Evolutionary conservation across 2,888 invertebrate species (phyloP), one percentile per base, ranked within the genome.

Genomic region (Tenthredo livida): DNA sequence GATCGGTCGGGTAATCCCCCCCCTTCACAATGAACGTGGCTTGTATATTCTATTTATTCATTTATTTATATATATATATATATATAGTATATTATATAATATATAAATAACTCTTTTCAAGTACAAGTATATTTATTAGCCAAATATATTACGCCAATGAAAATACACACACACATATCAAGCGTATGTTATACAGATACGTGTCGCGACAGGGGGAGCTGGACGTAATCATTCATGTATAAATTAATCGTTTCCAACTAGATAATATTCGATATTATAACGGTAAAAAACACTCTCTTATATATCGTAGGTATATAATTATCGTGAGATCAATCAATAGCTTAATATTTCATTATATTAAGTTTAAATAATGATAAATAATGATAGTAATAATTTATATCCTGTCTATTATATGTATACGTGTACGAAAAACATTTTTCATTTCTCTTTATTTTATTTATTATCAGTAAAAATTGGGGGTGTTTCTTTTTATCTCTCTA

Each of bases 341-440:
- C 54, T 29, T 67, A 67, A 67, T 67, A 33, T 29, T 25, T 29
- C 25, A 67, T 67, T 29, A 67, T 67, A 67, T 67, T 67, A 67
- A 29, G 67, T 25, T 29, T 33, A 15, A 29, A 37, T 37, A 70
- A 33, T 70, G 33, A 33, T 70, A 37, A 70, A 33, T 33, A 15
- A 70, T 70, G n/a, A 70, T 70, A 17, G 29, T 33, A n/a, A 70
- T 70, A 70, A 70, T 70, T 37, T n/a, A 37, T 37, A 33, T 70
- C n/a, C 37, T 70, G 70, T n/a, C 33, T 9, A 67, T 6, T 67
- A 33, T 33, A 54, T 25, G 10, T 29, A 61, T 61, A 61, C 25
- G 61, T 29, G 25, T 29, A 61, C 61, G 61, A 21, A 25, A 61
- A 61, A 61, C 61, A 12, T 61, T 61, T 61, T 61, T 25, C 21